Percentiles rank a stretch among this genome's conserved stretches.
These are phyloP conservation scores for Rotaria macrura DNA, from an alignment of 2,888 invertebrate genomes.

Conservation along the genomic window DNA sequence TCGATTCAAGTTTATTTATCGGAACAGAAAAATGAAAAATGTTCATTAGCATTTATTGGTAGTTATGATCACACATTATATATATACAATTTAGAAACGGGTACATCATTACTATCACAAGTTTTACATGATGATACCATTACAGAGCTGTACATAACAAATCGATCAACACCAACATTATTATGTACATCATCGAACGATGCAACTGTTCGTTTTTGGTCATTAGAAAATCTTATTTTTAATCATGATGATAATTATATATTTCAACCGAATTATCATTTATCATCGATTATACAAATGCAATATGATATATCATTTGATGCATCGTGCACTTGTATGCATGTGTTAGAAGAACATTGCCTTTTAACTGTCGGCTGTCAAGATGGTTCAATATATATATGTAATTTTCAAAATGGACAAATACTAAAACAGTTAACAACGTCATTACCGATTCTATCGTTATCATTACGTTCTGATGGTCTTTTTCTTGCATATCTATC, in stretches of 20 bases:
- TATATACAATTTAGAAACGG: neutral
- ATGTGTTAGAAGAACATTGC: neutral
- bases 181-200: neutral
- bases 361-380: neutral
- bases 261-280: neutral
- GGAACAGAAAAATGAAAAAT: neutral
- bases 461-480: neutral
- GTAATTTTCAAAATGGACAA: neutral
- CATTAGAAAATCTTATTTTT: neutral
- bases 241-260: neutral
- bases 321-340: neutral
- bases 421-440: neutral
- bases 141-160: neutral
- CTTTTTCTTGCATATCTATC: neutral
- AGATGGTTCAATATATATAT: neutral
- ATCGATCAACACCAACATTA: neutral
- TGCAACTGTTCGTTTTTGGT: neutral
- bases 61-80: neutral
- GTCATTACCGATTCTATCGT: neutral
- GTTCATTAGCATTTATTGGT: conserved; percentile 15
- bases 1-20: neutral
- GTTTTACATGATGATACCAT: neutral
- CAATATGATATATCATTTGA: conserved; percentile 6
- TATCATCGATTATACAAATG: neutral
- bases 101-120: neutral